Conservation (phyloP, 1,140 invertebrate genomes). For the Drosophila quadrilineata region DNA sequence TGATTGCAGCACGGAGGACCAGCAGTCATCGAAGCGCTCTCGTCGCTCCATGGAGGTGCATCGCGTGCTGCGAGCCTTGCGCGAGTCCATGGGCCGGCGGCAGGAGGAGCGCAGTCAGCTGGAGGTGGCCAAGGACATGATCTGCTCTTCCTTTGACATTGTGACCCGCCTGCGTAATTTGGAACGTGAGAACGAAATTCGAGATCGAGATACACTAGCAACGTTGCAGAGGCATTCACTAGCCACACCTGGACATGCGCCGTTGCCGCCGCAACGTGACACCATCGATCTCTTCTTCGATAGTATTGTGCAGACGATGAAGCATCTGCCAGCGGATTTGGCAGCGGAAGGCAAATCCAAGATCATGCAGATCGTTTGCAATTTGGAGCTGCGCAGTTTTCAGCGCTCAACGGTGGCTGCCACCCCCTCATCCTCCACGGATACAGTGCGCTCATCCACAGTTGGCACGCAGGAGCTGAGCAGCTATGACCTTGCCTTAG, state of each 20-base stretch:
- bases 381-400: conserved; percentile 56
- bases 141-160: conserved; percentile 62
- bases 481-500: too few species aligned
- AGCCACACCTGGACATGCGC: neutral
- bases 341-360: conserved; percentile 69
- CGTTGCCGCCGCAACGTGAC: neutral
- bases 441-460: neutral
- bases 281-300: conserved; percentile 71
- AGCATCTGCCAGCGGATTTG: conserved; percentile 56
- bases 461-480: neutral
- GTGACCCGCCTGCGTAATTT: conserved; percentile 48
- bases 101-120: conserved; percentile 51
- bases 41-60: conserved; percentile 47
- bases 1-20: conserved; percentile 46
- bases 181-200: conserved; percentile 15
- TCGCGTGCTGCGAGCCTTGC: conserved; percentile 42
- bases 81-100: conserved; percentile 41
- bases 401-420: conserved; percentile 22
- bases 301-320: conserved; percentile 68
- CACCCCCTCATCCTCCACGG: neutral
- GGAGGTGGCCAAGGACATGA: conserved; percentile 65
- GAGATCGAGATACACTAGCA: neutral
- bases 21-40: conserved; percentile 33
- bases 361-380: conserved; percentile 70
- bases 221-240: neutral